Evolutionary conservation across 64 coral and sea anemone genomes (phyloP), one percentile per base, ranked within the genome.

Genomic region (Montipora capricornis): DNA sequence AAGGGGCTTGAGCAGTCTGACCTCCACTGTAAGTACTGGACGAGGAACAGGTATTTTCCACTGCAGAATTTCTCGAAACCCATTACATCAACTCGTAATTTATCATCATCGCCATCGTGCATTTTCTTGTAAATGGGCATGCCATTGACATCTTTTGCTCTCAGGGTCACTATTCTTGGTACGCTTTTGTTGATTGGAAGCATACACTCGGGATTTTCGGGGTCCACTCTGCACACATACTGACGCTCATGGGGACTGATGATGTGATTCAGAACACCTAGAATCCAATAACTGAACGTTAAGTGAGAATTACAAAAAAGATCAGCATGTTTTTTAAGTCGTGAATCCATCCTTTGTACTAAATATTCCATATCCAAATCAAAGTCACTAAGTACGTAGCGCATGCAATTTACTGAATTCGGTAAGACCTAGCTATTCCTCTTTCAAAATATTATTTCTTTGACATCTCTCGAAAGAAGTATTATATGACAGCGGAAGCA

Each of bases 211-310:
- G 76, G 91, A 70, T 95, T 95, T 22, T 86, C 87, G 13, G 20
- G 6, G 46, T 93, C 86, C 16, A 76, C 80, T 67, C 68, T 82
- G 46, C 96, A 98, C 52, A 98, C 96, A 89, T 82, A 98, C 59
- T 95, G 96, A 5, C 96, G 88, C 29, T 98, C 96, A 24, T 73
- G 90, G 15, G 91, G 96, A 75, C 71, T 83, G 17, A 98, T 95
- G 8, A 90, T 48, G 60, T 93, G 86, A 37, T 95, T 60, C 49
- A 93, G 58, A 45, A 98, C 81, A 77, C 96, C 96, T 95, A 20
- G 17, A 44, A 16, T 15, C 10, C 4, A 14, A 66, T 8, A 14
- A 16, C 9, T 13, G 15, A 66, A 44, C 1, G 15, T 13, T 66
- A 4, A 66, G 61, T 11, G 15, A 14, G 61, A 14, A 66, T 13